phyloP scores from a whole-genome alignment of 1,140 invertebrate genomes.

The Cydia strobilella region DNA sequence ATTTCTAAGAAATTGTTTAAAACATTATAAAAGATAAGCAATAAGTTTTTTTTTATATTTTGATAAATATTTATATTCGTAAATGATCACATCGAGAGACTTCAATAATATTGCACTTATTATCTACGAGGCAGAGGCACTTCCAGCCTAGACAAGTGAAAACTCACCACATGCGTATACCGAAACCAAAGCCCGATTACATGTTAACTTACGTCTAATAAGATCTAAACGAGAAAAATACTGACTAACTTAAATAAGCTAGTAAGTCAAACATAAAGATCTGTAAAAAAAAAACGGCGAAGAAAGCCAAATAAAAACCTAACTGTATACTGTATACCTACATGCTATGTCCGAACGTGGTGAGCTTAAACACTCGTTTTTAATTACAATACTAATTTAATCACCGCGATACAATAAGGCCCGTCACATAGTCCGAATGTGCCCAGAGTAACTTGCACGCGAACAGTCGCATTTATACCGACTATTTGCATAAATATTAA shows the following conservation, averaged over 20 bases:
- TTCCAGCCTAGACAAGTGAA: constrained; percentile 56
- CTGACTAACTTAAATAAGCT: constrained; percentile 21
- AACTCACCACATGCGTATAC: constrained; percentile 77
- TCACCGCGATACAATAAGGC: constrained; percentile 51
- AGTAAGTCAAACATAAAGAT: background rate
- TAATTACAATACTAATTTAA: constrained; percentile 42
- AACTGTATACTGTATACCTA: constrained; percentile 33
- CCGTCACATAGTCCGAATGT: constrained; percentile 35
- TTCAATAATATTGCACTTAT: constrained; percentile 61
- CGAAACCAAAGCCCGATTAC: constrained; percentile 60
- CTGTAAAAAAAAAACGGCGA: background rate
- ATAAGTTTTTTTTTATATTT: constrained; percentile 54
- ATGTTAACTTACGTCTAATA: constrained; percentile 36
- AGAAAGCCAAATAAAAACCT: constrained; percentile 36
- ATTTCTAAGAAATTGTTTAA: constrained; percentile 65
- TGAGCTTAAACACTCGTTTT: constrained; percentile 67
- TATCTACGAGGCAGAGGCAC: constrained; percentile 67
- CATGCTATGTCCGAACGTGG: constrained; percentile 64
- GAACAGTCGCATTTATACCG: background rate
- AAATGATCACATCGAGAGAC: constrained; percentile 74
- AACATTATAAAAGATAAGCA: constrained; percentile 60
- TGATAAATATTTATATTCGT: constrained; percentile 63
- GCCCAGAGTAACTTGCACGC: background rate
- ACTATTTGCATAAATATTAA: background rate
- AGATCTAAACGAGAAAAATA: constrained; percentile 10